Base-by-base conservation (phyloP, 2,113 vertebrate species). In the Nothocercus nigrocapillus region DNA sequence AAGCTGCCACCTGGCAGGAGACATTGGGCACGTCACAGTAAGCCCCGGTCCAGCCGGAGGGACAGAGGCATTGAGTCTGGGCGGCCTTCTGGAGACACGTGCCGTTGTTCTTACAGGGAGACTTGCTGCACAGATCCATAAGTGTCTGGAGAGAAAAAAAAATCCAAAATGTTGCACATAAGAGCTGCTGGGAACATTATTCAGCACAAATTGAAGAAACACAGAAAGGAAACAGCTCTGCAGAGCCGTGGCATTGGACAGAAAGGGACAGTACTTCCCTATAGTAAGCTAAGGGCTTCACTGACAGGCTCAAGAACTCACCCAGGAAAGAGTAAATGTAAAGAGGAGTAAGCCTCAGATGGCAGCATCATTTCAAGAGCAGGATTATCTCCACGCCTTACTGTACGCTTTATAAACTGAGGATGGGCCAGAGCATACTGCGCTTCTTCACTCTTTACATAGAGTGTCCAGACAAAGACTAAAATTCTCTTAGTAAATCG, bases 11-110 rank as follows among this genome's bases (percentile, higher is more conserved):
- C 61, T 98, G 97, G 85, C 99, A 99, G 1, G 99, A 99, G 91
- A 98, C 97, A 2, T 92, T 98, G 45, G 99, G 99, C 68, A 99
- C 98, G 0, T 99, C 99, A 7, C 99, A 99, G 97, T 99, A 99
- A 32, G 98, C 97, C 15, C 99, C 99, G 0, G 98, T 97, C 99
- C 99, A 99, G 44, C 98, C 98, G 8, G 97, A 58, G 0, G 97
- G 96, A 73, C 99, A 99, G 61, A 96, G 95, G 14, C 99, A 99
- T 13, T 90, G 97, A 89, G 98, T 98, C 56, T 97, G 96, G 4
- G 98, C 98, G 49, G 97, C 97, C 1, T 91, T 98, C 95, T 99
- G 99, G 47, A 98, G 85, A 45, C 99, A 99, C 0, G 97, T 96
- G 13, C 99, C 99, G 22, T 98, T 98, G 34, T 99, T 99, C 86